Percentiles rank a stretch among this genome's conserved stretches.
Evolutionary conservation across 2,797 vertebrate genomes (phyloP).

Genomic region (Protonibea diacanthus): DNA sequence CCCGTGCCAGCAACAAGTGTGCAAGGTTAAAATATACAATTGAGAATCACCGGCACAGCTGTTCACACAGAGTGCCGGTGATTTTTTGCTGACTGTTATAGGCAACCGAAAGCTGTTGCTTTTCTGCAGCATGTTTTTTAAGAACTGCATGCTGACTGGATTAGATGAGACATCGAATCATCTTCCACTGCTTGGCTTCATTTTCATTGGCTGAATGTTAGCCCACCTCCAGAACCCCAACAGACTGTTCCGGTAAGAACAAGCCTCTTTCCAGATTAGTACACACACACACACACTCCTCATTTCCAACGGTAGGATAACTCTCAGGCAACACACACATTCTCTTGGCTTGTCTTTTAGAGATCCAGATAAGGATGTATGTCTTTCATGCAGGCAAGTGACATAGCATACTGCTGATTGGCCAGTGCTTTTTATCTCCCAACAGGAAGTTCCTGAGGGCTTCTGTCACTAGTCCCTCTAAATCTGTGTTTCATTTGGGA

Average conservation of each 20-base stretch:
- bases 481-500: slow-evolving; percentile 73
- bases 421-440: slow-evolving; percentile 67
- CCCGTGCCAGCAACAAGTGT: slow-evolving; percentile 26
- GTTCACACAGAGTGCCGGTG: neutral
- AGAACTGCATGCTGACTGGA: slow-evolving; percentile 35
- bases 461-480: slow-evolving; percentile 38
- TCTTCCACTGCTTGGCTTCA: slow-evolving; percentile 50
- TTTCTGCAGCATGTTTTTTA: slow-evolving; percentile 25
- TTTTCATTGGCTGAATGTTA: slow-evolving; percentile 71
- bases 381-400: slow-evolving; percentile 66
- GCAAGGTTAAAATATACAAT: neutral
- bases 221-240: slow-evolving; percentile 72
- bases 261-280: slow-evolving; percentile 69
- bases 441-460: slow-evolving; percentile 69
- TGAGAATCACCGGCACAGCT: neutral
- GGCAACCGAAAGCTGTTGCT: slow-evolving; percentile 17
- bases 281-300: slow-evolving; percentile 39
- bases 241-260: slow-evolving; percentile 74
- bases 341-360: slow-evolving; percentile 18
- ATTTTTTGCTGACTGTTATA: slow-evolving; percentile 17
- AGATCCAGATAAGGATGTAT: slow-evolving; percentile 20
- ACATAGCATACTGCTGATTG: slow-evolving; percentile 55
- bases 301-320: slow-evolving; percentile 20
- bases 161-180: slow-evolving; percentile 66
- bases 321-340: slow-evolving; percentile 5